Base-by-base conservation (phyloP, 92 coral and sea anemone species). In the Scolanthus callimorphus region DNA sequence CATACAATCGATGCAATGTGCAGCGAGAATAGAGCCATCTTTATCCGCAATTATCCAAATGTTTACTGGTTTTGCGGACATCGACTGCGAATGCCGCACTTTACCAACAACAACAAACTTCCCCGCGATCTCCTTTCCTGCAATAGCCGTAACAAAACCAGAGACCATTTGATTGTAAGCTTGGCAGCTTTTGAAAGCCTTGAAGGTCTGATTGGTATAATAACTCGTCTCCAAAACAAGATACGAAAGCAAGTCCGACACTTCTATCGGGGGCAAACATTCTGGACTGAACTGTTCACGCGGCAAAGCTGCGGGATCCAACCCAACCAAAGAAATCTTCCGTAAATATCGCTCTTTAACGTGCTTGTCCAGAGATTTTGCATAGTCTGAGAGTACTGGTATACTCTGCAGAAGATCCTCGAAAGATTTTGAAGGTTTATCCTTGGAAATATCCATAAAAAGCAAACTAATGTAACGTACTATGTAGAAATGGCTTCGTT, bases 201-300 rank as follows among this genome's bases (percentile, higher is more conserved):
- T 79, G 51, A 73, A 79, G 27, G 64, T 75, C 13, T 79, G 81
- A 48, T 65, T 55, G 37, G 64, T 73, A 66, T 80, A 80, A 46
- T 45, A 67, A 37, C 87, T 80, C 13, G 81, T 74, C 57, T 67
- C 71, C 29, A 80, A 57, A 25, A 57, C 78, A 38, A 60, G 28
- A 39, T 59, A 70, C 20, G 66, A 75, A 10, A 71, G 20, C 27
- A 71, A 50, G 60, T 71, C 69, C 54, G 48, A 19, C 31, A 69
- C 59, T 50, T 71, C 70, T 17, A 59, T 68, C 34, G 51, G 77
- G 3, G 79, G 79, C 50, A 73, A 27, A 49, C 79, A 73, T 24
- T 73, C 80, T 60, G 80, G 50, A 30, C 55, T 65, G 31, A 31
- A 64, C 28, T 19, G 24, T 57, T 28, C 55, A 10, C 51, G 73